These are phyloP conservation scores for Ochotona curzoniae DNA, from an alignment of 2,113 vertebrate genomes.

Conservation along the genomic window DNA sequence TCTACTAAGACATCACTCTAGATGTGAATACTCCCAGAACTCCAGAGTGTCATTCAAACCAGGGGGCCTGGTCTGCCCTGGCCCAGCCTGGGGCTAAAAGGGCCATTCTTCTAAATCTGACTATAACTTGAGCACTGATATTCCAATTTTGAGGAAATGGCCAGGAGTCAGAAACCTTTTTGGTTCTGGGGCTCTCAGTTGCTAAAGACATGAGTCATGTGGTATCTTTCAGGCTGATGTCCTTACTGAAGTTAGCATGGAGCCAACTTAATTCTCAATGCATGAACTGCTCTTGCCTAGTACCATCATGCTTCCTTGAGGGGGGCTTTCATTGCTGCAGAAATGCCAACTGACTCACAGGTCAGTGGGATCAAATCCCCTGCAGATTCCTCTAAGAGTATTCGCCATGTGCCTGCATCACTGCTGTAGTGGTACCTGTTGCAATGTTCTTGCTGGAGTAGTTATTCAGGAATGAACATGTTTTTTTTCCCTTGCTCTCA, in stretches of 20 bases:
- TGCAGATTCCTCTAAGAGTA: neutral
- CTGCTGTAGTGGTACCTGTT: neutral
- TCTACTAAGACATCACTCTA: neutral
- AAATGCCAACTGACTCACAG: neutral
- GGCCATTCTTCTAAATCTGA: neutral
- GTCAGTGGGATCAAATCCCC: neutral
- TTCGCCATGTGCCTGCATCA: neutral
- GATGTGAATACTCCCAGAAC: neutral
- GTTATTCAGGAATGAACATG: neutral
- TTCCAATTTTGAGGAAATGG: neutral
- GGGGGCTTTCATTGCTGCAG: neutral
- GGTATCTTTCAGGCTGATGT: neutral
- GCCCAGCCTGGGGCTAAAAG: neutral
- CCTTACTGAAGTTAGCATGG: neutral
- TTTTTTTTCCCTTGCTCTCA: slow-evolving; percentile 24
- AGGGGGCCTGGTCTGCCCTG: neutral
- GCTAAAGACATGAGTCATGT: neutral
- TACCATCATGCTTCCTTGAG: neutral
- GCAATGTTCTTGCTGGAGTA: neutral
- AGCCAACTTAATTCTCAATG: neutral
- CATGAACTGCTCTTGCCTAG: neutral
- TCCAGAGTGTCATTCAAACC: neutral
- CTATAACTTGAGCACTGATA: neutral
- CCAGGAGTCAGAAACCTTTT: neutral
- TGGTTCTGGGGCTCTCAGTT: neutral